phyloP scores from a whole-genome alignment of 92 coral and sea anemone genomes.

The Epizoanthus scotinus region DNA sequence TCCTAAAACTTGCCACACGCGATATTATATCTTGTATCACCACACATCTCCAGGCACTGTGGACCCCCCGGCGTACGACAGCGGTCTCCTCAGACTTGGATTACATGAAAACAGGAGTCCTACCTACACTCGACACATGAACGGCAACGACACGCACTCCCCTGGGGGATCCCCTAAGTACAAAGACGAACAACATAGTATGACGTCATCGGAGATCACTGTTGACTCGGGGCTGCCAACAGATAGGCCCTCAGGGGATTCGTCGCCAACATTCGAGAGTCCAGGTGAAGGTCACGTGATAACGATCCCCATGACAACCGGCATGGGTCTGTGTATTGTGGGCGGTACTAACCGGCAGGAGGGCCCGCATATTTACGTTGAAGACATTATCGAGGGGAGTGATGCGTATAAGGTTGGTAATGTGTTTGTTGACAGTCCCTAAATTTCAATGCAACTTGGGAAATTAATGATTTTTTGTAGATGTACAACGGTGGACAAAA shows the following conservation, averaged over 20 bases:
- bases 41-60: slow-evolving; percentile 45
- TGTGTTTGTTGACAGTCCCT: no score
- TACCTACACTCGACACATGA: slow-evolving; percentile 50
- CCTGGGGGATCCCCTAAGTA: slow-evolving; percentile 65
- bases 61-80: slow-evolving; percentile 78
- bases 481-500: no score
- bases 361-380: slow-evolving; percentile 88
- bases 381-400: slow-evolving; percentile 89
- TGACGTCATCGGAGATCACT: slow-evolving; percentile 82
- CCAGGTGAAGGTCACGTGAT: slow-evolving; percentile 85
- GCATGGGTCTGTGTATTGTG: slow-evolving; percentile 89
- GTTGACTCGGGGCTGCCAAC: slow-evolving; percentile 95
- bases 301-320: slow-evolving; percentile 67
- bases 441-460: no score
- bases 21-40: background rate
- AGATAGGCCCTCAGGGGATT: slow-evolving; percentile 79
- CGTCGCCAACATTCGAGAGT: slow-evolving; percentile 88
- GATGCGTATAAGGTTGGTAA: slow-evolving; percentile 77
- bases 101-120: slow-evolving; percentile 39
- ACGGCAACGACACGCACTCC: slow-evolving; percentile 45
- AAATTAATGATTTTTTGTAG: no score
- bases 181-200: slow-evolving; percentile 76
- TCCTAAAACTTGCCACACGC: slow-evolving; percentile 15
- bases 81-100: slow-evolving; percentile 58
- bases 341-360: slow-evolving; percentile 96